These are phyloP conservation scores for Laticauda colubrina DNA, from an alignment of 2,113 vertebrate species.

Conservation along the genomic window DNA sequence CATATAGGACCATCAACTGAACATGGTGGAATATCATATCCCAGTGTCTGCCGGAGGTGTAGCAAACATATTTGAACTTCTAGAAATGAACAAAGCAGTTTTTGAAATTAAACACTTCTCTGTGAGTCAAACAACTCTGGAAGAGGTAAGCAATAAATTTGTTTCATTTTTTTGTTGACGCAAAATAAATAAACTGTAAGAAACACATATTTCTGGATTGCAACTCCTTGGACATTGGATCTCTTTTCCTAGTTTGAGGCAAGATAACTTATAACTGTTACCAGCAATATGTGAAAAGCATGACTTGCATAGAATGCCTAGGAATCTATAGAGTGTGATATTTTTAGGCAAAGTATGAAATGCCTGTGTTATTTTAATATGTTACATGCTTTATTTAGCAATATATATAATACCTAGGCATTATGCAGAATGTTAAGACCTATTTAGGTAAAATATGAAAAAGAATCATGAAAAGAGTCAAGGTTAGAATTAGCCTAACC, in stretches of 20 bases:
- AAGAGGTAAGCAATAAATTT: slow-evolving; percentile 83
- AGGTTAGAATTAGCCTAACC: background rate
- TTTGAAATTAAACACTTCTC: slow-evolving; percentile 94
- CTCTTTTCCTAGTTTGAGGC: background rate
- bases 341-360: background rate
- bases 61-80: slow-evolving; percentile 89
- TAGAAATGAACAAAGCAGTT: slow-evolving; percentile 84
- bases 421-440: background rate
- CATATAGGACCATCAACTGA: slow-evolving; percentile 85
- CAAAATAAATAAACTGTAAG: background rate
- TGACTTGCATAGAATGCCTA: background rate
- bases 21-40: slow-evolving; percentile 88
- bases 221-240: background rate
- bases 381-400: background rate
- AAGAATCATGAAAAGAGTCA: background rate
- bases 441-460: background rate
- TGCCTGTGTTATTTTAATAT: background rate
- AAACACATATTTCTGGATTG: background rate
- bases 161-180: slow-evolving; percentile 13
- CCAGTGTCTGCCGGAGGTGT: slow-evolving; percentile 88
- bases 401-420: background rate
- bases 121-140: slow-evolving; percentile 92
- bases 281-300: background rate
- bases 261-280: background rate
- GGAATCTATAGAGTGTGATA: background rate